Evolutionary conservation across 2,113 vertebrate species (phyloP).

Genomic region (Marmota flaviventris): DNA sequence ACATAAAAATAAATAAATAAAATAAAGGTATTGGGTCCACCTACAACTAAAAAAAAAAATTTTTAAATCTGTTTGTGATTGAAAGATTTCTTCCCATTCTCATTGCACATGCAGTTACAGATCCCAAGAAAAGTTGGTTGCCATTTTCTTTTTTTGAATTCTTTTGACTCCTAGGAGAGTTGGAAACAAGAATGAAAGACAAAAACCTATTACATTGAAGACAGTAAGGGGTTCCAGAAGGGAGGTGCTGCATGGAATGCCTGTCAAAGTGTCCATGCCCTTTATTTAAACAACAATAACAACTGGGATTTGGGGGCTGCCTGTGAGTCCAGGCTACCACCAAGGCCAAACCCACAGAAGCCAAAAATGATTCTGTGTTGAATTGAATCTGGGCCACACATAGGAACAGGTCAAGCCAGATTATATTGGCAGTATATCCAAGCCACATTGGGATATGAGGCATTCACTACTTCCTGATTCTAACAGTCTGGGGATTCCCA

Average conservation of each 20-base stretch:
- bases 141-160: background rate
- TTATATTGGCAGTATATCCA: background rate
- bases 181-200: background rate
- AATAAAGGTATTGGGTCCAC: no score
- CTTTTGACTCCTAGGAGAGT: background rate
- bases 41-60: no score
- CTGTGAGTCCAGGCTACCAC: background rate
- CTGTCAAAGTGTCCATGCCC: background rate
- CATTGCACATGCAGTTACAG: background rate
- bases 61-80: background rate
- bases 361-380: background rate
- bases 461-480: slow-evolving; percentile 32
- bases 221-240: background rate
- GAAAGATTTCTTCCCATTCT: slow-evolving; percentile 14
- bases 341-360: background rate
- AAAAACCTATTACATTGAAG: background rate
- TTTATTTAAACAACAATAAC: background rate
- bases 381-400: slow-evolving; percentile 38
- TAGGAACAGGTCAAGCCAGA: background rate
- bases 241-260: no score
- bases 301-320: background rate
- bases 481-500: slow-evolving; percentile 63
- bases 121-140: background rate
- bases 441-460: slow-evolving; percentile 14
- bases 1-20: no score